Evolutionary conservation across 2,797 vertebrate genomes (phyloP), one percentile per base, ranked within the genome.

Genomic region (Dromococcyx pavoninus): DNA sequence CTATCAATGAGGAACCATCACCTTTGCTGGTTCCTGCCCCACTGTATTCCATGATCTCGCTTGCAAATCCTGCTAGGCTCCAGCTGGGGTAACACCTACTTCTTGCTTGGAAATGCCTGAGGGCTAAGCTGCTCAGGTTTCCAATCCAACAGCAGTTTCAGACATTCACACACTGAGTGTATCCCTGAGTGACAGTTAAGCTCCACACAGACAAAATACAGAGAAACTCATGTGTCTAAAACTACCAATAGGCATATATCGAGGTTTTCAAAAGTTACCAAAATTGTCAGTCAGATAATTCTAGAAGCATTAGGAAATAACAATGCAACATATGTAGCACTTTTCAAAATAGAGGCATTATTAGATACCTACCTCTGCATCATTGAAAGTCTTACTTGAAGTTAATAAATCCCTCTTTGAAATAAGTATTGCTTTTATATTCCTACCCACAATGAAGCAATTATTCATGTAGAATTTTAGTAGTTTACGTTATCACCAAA

Each of bases 91-190:
- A 84, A 66, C 81, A 39, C 9, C 37, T 11, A 1, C 50, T 27
- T 24, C 6, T 43, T 41, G 23, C 33, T 73, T 56, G 54, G 41
- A 44, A 19, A 30, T 30, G 43, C 21, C 64, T 0, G 0, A 70
- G 43, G 30, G 72, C 56, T 35, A 12, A 33, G 30, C 6, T 24
- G 32, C 37, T 89, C 74, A 7, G 9, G n/a, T 50, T 65, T 10
- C 23, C 28, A 25, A 46, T 33, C 3, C 62, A 46, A 51, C 0
- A 67, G 46, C 37, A 89, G 5, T 16, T 70, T n/a, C 0, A 0
- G 74, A 85, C 32, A 37, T 2, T 7, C 5, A 33, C 15, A 33
- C 32, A 23, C 30, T 35, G 5, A 79, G 39, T 10, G 35, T n/a
- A 53, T 30, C 32, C 41, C 41, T 25, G 12, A 64, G 28, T 8